Evolutionary conservation across 2,113 vertebrate species (phyloP).

Genomic region (Copsychus sechellarum): DNA sequence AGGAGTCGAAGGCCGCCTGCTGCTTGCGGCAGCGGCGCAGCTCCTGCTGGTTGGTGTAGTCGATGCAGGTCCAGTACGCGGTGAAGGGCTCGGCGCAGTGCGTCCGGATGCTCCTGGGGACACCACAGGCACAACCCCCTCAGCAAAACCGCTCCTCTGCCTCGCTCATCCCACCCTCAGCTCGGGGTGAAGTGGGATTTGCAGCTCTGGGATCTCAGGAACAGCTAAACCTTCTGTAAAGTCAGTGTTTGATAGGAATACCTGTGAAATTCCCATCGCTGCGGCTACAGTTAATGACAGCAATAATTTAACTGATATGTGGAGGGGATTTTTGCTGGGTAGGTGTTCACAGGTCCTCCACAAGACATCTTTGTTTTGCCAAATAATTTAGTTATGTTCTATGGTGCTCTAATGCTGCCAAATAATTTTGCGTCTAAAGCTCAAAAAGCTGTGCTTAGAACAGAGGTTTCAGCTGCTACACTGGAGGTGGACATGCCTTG

Average conservation of each 20-base stretch:
- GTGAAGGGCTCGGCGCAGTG: conserved; percentile 94
- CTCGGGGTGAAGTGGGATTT: accelerated
- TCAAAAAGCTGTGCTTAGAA: not conserved
- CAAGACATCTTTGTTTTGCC: accelerated
- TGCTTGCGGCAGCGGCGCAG: conserved; percentile 86
- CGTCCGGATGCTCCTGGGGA: conserved; percentile 85
- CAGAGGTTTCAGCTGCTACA: not conserved
- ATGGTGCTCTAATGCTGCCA: not conserved
- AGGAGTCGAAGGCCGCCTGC: conserved; percentile 89
- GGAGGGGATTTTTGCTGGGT: not conserved
- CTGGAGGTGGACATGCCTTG: not conserved
- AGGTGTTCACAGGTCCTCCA: not conserved
- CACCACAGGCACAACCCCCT: not conserved
- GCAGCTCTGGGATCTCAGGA: not conserved
- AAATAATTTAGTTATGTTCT: accelerated
- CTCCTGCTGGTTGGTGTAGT: conserved; percentile 77
- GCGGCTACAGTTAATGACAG: not conserved
- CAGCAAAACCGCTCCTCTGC: not conserved
- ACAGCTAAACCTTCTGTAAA: not conserved
- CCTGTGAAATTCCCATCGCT: accelerated
- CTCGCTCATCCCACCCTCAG: not conserved
- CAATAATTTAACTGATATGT: accelerated
- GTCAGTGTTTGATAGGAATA: accelerated
- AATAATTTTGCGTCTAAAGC: not conserved
- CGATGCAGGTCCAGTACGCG: conserved; percentile 94